These are phyloP conservation scores for Ranitomeya variabilis DNA, from an alignment of 2,113 vertebrate species.

Conservation along the genomic window DNA sequence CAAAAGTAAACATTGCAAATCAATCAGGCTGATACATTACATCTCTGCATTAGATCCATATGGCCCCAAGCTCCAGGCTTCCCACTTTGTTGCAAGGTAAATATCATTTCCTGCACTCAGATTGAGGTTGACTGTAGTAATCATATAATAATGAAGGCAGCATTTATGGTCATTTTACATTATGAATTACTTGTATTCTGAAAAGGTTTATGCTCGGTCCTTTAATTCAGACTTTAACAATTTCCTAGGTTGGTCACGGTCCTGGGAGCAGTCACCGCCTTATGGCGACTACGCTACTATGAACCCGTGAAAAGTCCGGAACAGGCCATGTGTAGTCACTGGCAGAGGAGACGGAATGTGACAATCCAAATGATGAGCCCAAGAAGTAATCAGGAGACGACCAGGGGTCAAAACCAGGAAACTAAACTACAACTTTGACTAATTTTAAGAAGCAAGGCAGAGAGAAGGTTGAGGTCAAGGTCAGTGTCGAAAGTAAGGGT, in stretches of 20 bases:
- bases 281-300: no score
- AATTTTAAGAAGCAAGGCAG: no score
- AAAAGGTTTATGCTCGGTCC: neutral
- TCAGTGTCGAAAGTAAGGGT: no score
- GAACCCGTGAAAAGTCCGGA: no score
- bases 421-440: no score
- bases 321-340: no score
- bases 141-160: neutral
- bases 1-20: neutral
- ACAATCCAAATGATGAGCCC: no score
- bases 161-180: neutral
- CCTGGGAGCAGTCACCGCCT: no score
- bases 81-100: neutral
- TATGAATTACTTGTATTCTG: neutral
- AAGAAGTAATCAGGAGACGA: no score
- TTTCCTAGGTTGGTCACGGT: neutral
- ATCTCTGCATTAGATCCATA: neutral
- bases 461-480: no score
- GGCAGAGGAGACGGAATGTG: no score
- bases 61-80: neutral
- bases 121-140: neutral
- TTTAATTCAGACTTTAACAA: neutral
- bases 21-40: conserved; percentile 5
- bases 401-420: no score
- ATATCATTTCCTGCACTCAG: neutral